phyloP scores from a whole-genome alignment of 2,888 invertebrate species.

The Calameuta pallipes region DNA sequence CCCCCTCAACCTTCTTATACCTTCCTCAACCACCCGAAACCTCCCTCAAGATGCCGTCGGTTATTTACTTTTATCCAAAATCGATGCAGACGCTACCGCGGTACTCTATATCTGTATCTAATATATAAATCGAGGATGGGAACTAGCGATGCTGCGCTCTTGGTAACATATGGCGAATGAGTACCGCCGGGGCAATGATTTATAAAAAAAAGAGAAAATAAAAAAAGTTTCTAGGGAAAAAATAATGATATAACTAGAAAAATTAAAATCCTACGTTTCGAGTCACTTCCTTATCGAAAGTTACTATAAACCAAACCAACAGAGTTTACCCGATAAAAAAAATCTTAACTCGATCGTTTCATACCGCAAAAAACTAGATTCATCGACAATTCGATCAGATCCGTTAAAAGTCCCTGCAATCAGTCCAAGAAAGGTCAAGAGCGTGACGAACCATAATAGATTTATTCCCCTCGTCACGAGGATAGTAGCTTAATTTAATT shows the following conservation, averaged over 20 bases:
- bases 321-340: background rate
- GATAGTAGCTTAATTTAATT: background rate
- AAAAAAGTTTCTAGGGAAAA: background rate
- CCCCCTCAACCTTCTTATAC: background rate
- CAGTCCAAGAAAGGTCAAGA: background rate
- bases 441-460: background rate
- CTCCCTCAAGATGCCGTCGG: conserved; percentile 25
- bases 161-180: conserved; percentile 39
- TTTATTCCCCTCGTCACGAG: background rate
- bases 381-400: background rate
- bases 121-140: background rate
- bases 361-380: background rate
- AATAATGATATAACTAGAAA: background rate
- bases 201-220: background rate
- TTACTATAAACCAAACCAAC: background rate
- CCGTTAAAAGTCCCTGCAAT: background rate
- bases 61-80: conserved; percentile 55
- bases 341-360: background rate
- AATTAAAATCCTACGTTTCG: background rate
- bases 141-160: background rate
- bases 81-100: conserved; percentile 38
- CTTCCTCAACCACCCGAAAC: background rate
- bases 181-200: conserved; percentile 23
- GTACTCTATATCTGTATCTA: background rate
- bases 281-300: background rate